Evolutionary conservation across 2,113 vertebrate species (phyloP).

Genomic region (Dasyurus viverrinus): DNA sequence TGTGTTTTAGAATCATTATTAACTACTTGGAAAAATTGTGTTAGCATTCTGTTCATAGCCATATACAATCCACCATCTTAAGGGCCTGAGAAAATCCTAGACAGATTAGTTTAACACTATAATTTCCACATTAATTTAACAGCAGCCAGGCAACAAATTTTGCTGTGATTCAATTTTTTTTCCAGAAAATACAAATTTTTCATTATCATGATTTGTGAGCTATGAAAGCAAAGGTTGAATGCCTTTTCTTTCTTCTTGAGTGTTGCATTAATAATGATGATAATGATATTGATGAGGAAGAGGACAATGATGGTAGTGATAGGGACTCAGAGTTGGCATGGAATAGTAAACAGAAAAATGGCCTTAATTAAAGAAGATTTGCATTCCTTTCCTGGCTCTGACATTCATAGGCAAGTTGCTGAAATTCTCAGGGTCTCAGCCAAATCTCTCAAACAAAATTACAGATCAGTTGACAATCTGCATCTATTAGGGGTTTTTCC

Average conservation of each 20-base stretch:
- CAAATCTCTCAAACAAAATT: not conserved
- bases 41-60: not conserved
- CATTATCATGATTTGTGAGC: not conserved
- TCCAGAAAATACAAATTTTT: not conserved
- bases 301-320: not conserved
- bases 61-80: not conserved
- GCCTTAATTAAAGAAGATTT: not conserved
- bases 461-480: not conserved
- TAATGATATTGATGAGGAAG: not conserved
- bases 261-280: not conserved
- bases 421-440: not conserved
- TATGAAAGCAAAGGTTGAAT: not conserved
- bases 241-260: not conserved
- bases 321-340: not conserved
- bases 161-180: not conserved
- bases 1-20: conserved; percentile 32
- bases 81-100: not conserved
- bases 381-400: not conserved
- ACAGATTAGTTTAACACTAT: not conserved
- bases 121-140: not conserved
- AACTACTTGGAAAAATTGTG: not conserved
- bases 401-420: not conserved
- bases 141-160: not conserved
- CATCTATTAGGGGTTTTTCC: not conserved
- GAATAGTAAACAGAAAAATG: not conserved